Percentiles rank a stretch among this genome's conserved stretches.
Evolutionary conservation across 1,140 invertebrate genomes (phyloP).

Genomic region (Parasteatoda tepidariorum): DNA sequence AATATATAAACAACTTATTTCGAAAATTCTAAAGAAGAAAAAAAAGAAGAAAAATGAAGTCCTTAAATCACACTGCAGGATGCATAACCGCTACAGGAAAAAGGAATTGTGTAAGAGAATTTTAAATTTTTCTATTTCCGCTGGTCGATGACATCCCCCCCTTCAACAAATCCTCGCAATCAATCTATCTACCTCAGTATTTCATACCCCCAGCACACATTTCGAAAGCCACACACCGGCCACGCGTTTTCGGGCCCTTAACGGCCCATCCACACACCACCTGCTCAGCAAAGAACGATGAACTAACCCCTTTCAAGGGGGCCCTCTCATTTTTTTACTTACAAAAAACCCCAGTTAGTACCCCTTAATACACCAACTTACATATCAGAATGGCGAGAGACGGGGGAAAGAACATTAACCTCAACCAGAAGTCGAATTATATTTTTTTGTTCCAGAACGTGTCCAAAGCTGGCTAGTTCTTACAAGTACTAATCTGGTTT

Average conservation of each 20-base stretch:
- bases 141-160: not conserved
- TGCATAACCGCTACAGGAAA: not conserved
- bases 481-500: slow-evolving; percentile 24
- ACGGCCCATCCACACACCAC: not conserved
- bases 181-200: not conserved
- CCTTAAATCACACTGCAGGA: not conserved
- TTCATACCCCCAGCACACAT: not conserved
- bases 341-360: not conserved
- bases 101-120: slow-evolving; percentile 9
- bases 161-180: not conserved
- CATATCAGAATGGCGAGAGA: not conserved
- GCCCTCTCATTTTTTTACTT: slow-evolving; percentile 2
- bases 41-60: too few relatives aligned
- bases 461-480: slow-evolving; percentile 3
- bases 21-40: too few relatives aligned
- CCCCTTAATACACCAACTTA: slow-evolving; percentile 37
- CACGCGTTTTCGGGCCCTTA: not conserved
- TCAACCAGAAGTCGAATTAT: slow-evolving; percentile 8
- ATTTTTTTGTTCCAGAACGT: slow-evolving; percentile 3
- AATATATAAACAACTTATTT: too few relatives aligned
- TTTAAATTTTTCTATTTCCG: slow-evolving; percentile 12
- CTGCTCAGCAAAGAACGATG: slow-evolving; percentile 13
- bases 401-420: slow-evolving; percentile 13
- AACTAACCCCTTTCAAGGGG: slow-evolving; percentile 20
- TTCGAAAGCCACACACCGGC: not conserved